Evolutionary conservation across 2,888 invertebrate species (phyloP).

Genomic region (Ametastegia equiseti): DNA sequence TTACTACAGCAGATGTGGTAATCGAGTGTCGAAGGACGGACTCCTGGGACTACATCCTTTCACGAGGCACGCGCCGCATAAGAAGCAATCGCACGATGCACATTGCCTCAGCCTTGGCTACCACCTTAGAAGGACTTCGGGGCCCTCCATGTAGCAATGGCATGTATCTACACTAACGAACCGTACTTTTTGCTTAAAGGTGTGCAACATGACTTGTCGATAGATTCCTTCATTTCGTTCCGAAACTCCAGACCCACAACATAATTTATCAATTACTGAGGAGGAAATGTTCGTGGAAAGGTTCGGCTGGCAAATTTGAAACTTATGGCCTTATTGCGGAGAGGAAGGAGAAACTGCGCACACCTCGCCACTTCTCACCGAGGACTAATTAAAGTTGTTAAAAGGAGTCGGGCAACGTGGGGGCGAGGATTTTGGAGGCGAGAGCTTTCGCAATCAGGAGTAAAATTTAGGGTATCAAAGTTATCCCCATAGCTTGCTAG

Average conservation of each 20-base stretch:
- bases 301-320: too few relatives aligned
- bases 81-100: too few relatives aligned
- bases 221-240: not conserved
- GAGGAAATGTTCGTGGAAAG: too few relatives aligned
- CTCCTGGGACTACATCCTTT: slow-evolving; percentile 20
- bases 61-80: slow-evolving; percentile 3
- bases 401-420: not conserved
- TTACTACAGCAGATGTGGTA: slow-evolving; percentile 27
- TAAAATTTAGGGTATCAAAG: slow-evolving; percentile 15
- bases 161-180: too few relatives aligned
- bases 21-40: slow-evolving; percentile 25
- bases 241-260: too few relatives aligned
- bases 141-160: not conserved
- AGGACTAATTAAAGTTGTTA: not conserved
- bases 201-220: not conserved
- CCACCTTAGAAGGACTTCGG: slow-evolving; percentile 14
- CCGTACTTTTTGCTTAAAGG: too few relatives aligned
- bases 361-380: not conserved
- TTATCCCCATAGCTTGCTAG: not conserved
- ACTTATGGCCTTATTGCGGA: too few relatives aligned
- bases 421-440: too few relatives aligned
- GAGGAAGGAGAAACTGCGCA: too few relatives aligned
- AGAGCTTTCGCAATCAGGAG: not conserved
- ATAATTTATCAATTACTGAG: too few relatives aligned
- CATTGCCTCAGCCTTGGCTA: slow-evolving; percentile 2